Conservation (phyloP, 1,140 invertebrate species). For the Anadara kagoshimensis region DNA sequence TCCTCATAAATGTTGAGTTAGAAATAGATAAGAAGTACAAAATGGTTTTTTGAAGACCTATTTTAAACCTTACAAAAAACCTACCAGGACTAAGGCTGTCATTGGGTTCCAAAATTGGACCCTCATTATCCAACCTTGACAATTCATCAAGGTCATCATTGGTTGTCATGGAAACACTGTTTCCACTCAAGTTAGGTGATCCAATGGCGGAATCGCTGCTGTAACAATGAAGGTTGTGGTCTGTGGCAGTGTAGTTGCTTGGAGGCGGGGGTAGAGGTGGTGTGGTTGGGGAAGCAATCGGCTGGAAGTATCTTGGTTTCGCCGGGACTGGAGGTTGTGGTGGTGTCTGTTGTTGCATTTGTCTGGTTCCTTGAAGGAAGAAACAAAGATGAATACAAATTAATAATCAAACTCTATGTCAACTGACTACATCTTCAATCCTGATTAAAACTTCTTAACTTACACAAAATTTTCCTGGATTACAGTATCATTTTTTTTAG, state of each 20-base stretch:
- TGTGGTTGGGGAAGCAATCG: conserved; percentile 33
- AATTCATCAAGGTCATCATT: conserved; percentile 53
- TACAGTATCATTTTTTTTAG: no score
- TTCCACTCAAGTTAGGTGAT: conserved; percentile 51
- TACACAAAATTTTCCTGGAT: no score
- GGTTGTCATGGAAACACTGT: conserved; percentile 38
- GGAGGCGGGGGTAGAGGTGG: conserved; percentile 39
- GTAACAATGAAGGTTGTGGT: conserved; percentile 28
- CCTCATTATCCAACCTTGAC: conserved; percentile 40
- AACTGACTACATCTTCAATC: no score
- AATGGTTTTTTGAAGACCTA: no score
- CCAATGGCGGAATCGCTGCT: conserved; percentile 65
- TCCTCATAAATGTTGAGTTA: no score
- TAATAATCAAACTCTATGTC: no score
- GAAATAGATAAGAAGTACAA: no score
- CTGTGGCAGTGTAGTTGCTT: conserved; percentile 33
- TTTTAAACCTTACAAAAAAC: no score
- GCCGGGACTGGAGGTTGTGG: conserved; percentile 33
- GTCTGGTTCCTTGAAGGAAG: not conserved
- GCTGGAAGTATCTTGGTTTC: conserved; percentile 44
- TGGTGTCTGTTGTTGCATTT: conserved; percentile 14
- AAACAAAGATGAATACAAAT: not conserved
- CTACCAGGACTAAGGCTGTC: no score
- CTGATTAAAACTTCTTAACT: no score
- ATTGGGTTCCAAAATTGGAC: conserved; percentile 23